Evolutionary conservation across 2,888 invertebrate genomes (phyloP), one percentile per base, ranked within the genome.

Genomic region (Agonopterix alstromeriana): DNA sequence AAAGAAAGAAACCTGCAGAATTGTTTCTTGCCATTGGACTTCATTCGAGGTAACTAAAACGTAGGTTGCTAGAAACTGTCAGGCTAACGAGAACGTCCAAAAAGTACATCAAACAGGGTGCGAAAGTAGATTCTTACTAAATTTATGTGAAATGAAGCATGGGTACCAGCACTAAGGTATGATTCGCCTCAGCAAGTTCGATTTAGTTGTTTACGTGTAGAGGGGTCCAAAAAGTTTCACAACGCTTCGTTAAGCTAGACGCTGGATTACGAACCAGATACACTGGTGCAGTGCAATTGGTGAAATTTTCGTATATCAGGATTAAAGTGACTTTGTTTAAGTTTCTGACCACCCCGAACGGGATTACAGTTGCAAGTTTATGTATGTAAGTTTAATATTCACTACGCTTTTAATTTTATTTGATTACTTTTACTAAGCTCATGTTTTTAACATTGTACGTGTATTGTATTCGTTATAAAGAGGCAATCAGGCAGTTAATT

Each of bases 191-290:
- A 49, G 17, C 14, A 48, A 27, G 27, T 27, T 53, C 51, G 54
- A 54, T 57, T 55, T 55, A 62, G 57, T 73, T 78, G 77, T 79
- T 81, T 79, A 73, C 73, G 67, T 61, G 67, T 64, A 69, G 61
- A 68, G 68, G 68, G 46, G 70, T 73, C 71, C 70, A 80, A 81
- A 82, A 82, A 82, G 70, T 80, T 75, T 65, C 64, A 67, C 70
- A 65, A 67, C 73, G 78, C 75, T 80, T 81, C 77, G 80, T 81
- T 81, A 77, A 77, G 76, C 73, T 75, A 76, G 70, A 69, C 75
- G 63, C 60, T 69, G 76, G 76, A 78, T 81, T 78, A 78, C 75
- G 72, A 63, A 67, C 61, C 60, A 62, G 65, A 65, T 65, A 73
- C 73, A 71, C 65, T 70, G 68, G 67, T 43, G 69, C 69, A 65